phyloP scores from a whole-genome alignment of 1,140 invertebrate genomes.

The Apocrypta bakeri region DNA sequence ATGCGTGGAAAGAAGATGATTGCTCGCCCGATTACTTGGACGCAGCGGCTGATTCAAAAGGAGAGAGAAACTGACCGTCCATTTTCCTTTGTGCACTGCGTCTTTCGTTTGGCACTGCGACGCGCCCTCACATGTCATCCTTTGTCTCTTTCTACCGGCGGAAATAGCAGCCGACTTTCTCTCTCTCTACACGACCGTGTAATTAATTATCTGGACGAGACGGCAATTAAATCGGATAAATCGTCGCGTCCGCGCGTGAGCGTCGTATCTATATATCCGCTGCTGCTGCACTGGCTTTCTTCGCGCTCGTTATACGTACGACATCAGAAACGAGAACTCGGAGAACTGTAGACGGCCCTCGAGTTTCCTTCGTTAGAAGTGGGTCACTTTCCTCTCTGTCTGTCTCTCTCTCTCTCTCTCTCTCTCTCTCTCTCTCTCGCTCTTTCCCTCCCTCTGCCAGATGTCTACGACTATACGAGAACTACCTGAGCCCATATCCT shows the following conservation, averaged over 20 bases:
- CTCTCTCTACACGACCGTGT: slow-evolving; percentile 31
- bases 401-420: background rate
- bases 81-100: slow-evolving; percentile 15
- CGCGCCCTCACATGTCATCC: slow-evolving; percentile 11
- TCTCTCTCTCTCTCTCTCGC: background rate
- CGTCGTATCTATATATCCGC: slow-evolving; percentile 21
- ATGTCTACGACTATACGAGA: background rate
- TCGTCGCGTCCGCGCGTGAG: slow-evolving; percentile 43
- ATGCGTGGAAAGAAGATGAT: slow-evolving; percentile 4
- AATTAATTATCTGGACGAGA: slow-evolving; percentile 60
- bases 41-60: background rate
- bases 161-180: background rate
- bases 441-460: background rate
- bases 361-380: slow-evolving; percentile 23
- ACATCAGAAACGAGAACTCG: background rate
- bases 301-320: slow-evolving; percentile 16
- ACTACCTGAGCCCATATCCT: background rate
- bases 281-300: background rate
- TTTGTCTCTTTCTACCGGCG: slow-evolving; percentile 21
- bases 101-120: slow-evolving; percentile 11
- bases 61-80: background rate
- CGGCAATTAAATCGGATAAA: slow-evolving; percentile 62
- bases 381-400: slow-evolving; percentile 1
- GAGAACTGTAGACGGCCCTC: background rate
- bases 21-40: background rate